A percentile compares a stretch with the other conserved stretches of the same genome.
Evolutionary conservation across 2,113 vertebrate genomes (phyloP).

Genomic region (Sakesphorus luctuosus): DNA sequence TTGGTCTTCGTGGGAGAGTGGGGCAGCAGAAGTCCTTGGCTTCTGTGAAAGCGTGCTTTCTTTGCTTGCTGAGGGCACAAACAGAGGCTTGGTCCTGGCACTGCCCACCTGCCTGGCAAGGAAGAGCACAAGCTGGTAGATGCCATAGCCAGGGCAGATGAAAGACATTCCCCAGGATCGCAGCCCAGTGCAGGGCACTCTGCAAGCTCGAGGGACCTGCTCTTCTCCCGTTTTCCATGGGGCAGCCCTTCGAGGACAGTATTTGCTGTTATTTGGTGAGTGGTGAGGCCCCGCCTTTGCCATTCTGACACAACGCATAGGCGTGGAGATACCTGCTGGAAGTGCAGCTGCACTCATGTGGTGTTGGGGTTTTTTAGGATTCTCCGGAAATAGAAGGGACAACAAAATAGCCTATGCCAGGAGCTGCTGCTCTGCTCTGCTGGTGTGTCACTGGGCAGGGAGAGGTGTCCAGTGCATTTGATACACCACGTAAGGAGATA

Average conservation of each 20-base stretch:
- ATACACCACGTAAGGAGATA: neutral
- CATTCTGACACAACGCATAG: neutral
- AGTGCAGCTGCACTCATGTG: neutral
- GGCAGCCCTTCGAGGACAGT: neutral
- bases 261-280: neutral
- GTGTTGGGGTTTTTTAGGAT: neutral
- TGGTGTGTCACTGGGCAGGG: rapidly evolving
- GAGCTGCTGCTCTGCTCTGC: neutral
- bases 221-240: neutral
- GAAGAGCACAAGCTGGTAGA: neutral
- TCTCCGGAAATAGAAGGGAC: neutral
- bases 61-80: no score
- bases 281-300: neutral
- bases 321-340: neutral
- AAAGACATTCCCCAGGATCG: rapidly evolving
- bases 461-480: neutral
- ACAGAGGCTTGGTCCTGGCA: rapidly evolving
- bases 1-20: neutral
- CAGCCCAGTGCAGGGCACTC: neutral
- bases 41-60: neutral
- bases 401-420: neutral
- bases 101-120: neutral
- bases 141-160: neutral
- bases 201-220: neutral
- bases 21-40: neutral